Conservation (phyloP, 1,140 invertebrate species). For the Globodera rostochiensis region DNA sequence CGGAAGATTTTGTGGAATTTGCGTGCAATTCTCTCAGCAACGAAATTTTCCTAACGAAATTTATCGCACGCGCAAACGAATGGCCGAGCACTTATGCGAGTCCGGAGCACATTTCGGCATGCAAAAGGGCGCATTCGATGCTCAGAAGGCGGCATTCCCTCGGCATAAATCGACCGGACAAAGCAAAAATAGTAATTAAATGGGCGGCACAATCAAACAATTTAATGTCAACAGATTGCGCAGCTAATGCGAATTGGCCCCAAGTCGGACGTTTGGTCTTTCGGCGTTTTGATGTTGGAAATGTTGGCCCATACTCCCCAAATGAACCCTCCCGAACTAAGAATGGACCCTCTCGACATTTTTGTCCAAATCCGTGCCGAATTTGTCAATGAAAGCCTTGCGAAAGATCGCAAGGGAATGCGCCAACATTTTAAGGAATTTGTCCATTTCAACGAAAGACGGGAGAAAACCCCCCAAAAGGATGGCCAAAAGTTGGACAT, state of each 20-base stretch:
- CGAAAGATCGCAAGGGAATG: neutral
- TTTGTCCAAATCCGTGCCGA: neutral
- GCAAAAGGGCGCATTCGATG: neutral
- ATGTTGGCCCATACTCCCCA: constrained; percentile 6
- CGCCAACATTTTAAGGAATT: neutral
- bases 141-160: neutral
- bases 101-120: neutral
- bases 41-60: neutral
- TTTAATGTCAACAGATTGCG: neutral
- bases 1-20: constrained; percentile 1
- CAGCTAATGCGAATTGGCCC: neutral
- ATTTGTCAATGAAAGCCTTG: neutral
- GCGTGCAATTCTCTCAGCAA: constrained; percentile 10
- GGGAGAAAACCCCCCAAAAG: neutral
- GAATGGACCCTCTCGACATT: neutral
- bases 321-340: neutral
- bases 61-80: neutral
- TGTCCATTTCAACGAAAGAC: neutral
- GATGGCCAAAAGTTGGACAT: neutral
- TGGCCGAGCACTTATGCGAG: constrained; percentile 2
- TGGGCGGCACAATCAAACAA: neutral
- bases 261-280: constrained; percentile 8
- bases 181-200: neutral
- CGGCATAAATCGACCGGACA: neutral
- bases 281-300: constrained; percentile 8